Evolutionary conservation across 1,140 invertebrate species (phyloP).

Genomic region (Temnothorax curvispinosus): DNA sequence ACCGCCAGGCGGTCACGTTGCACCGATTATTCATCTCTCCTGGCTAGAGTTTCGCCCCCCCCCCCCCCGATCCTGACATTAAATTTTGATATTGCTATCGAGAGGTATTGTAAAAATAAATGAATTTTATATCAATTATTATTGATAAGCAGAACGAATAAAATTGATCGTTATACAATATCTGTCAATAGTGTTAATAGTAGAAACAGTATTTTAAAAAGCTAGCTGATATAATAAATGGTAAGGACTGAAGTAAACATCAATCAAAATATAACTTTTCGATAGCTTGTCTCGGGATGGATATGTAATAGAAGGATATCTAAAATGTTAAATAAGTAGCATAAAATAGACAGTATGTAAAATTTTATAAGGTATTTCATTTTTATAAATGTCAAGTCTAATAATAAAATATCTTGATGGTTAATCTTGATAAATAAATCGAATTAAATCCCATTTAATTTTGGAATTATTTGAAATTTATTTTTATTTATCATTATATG

Average conservation of each 20-base stretch:
- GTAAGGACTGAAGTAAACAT: not conserved
- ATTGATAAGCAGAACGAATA: not conserved
- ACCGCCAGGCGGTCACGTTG: not conserved
- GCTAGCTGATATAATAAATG: not conserved
- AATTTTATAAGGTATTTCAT: not conserved
- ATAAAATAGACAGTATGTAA: not conserved
- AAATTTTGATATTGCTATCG: conserved; percentile 11
- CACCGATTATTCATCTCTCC: not conserved
- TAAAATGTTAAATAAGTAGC: not conserved
- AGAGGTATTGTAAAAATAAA: no score
- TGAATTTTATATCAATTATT: not conserved
- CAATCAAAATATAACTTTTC: not conserved
- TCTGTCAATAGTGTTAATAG: not conserved
- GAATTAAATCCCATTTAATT: not conserved
- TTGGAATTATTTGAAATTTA: conserved; percentile 7
- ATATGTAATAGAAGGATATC: not conserved
- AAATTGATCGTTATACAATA: not conserved
- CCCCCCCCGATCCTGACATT: not conserved
- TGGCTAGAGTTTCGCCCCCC: not conserved
- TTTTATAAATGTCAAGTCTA: not conserved
- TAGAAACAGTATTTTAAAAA: not conserved
- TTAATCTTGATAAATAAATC: not conserved
- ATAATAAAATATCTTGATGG: not conserved
- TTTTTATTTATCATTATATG: not conserved
- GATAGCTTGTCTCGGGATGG: not conserved